Conservation (phyloP, 1,140 invertebrate species). For the Bradynema listronoti region DNA sequence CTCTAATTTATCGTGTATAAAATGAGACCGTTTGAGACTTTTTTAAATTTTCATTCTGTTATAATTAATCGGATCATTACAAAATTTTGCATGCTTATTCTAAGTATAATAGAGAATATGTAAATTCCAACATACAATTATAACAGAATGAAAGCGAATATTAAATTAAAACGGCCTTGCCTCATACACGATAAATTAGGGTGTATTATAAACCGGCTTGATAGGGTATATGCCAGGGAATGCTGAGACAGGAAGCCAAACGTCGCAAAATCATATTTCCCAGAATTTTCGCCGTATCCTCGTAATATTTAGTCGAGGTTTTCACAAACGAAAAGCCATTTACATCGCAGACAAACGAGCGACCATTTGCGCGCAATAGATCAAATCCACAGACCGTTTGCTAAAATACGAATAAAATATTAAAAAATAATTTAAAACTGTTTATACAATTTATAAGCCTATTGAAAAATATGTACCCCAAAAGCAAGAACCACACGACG, state of each 20-base stretch:
- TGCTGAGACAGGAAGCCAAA: conserved; percentile 60
- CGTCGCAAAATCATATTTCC: conserved; percentile 59
- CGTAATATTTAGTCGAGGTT: conserved; percentile 98
- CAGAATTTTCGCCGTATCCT: conserved; percentile 95
- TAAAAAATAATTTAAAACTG: not conserved
- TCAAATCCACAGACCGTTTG: conserved; percentile 99
- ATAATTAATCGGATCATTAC: no score
- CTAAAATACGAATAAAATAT: conserved; percentile 46
- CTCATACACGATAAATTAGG: no score
- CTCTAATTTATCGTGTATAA: no score
- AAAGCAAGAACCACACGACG: conserved; percentile 94
- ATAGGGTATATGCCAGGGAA: conserved; percentile 51
- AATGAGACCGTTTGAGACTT: no score
- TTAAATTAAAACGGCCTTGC: no score
- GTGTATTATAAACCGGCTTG: conserved; percentile 44
- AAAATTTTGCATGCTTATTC: no score
- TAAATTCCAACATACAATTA: no score
- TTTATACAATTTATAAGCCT: not conserved
- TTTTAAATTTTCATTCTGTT: no score
- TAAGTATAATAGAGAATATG: no score
- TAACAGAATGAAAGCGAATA: no score
- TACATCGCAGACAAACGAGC: conserved; percentile 91
- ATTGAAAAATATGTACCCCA: conserved; percentile 63
- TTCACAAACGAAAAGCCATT: conserved; percentile 99
- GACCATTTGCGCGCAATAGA: conserved; percentile 88